Evolutionary conservation across 2,888 invertebrate species (phyloP).

Genomic region (Clunio marinus): DNA sequence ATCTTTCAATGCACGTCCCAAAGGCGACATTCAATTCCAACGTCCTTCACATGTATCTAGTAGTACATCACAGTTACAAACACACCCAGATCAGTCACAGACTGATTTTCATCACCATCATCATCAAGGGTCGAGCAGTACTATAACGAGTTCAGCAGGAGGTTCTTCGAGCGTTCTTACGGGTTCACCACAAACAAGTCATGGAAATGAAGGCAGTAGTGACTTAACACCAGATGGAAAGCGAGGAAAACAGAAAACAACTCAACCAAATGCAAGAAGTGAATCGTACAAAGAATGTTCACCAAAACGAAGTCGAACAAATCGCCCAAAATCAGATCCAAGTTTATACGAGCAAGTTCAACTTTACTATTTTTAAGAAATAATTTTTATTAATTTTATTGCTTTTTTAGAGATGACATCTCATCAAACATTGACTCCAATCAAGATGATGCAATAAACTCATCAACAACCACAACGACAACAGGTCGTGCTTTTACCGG

Average conservation of each 20-base stretch:
- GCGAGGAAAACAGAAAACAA: conserved; percentile 23
- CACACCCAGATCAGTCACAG: conserved; percentile 19
- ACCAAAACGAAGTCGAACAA: conserved; percentile 61
- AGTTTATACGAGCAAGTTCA: conserved; percentile 52
- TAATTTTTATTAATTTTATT: neutral
- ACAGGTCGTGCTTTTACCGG: conserved; percentile 42
- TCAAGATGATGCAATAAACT: conserved; percentile 17
- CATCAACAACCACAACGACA: conserved; percentile 41
- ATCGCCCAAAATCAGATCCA: conserved; percentile 75
- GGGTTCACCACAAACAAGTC: conserved; percentile 8
- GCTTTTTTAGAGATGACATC: conserved; percentile 28
- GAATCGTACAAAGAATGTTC: conserved; percentile 69
- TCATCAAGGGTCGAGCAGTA: conserved; percentile 26
- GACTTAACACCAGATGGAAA: conserved; percentile 17
- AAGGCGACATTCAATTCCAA: conserved; percentile 30
- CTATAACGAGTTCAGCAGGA: conserved; percentile 17
- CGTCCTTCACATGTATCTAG: conserved; percentile 13
- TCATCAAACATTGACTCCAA: conserved; percentile 39
- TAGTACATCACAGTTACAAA: conserved; percentile 29
- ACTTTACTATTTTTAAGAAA: neutral
- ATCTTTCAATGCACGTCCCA: conserved; percentile 32
- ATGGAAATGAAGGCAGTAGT: conserved; percentile 2
- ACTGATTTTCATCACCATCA: conserved; percentile 13
- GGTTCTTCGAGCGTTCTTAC: conserved; percentile 5
- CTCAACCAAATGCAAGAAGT: conserved; percentile 44